Percentiles rank a stretch among this genome's conserved stretches.
Evolutionary conservation across 2,113 vertebrate genomes (phyloP).

Genomic region (Neopipo cinnamomea): DNA sequence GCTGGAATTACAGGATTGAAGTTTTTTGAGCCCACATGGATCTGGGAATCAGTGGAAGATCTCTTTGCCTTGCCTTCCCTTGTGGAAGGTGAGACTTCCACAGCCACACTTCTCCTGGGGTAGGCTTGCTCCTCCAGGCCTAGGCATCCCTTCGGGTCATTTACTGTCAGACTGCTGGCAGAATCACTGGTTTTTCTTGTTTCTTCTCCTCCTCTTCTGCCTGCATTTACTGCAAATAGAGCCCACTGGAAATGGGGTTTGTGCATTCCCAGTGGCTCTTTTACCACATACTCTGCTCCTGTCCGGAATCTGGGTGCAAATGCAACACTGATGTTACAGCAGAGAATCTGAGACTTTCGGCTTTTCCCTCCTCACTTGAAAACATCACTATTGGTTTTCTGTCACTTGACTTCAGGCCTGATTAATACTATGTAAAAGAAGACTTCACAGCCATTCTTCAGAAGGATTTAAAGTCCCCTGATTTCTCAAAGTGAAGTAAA

Average conservation of each 20-base stretch:
- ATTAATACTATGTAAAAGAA: constrained; percentile 59
- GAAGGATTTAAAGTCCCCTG: constrained; percentile 43
- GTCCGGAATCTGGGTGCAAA: background rate
- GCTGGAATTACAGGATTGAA: background rate
- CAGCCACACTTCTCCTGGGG: background rate
- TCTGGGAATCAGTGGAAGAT: background rate
- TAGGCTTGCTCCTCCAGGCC: background rate
- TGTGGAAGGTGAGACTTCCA: background rate
- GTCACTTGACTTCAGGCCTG: constrained; percentile 35
- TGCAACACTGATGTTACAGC: background rate
- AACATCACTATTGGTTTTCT: constrained; percentile 38
- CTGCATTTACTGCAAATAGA: background rate
- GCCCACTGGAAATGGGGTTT: background rate
- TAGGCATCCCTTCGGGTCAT: background rate
- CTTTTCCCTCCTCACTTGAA: background rate
- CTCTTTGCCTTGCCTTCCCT: background rate
- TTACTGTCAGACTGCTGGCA: background rate
- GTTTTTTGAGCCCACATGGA: background rate
- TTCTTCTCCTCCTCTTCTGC: background rate
- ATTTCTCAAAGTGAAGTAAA: constrained; percentile 50
- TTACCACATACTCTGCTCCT: background rate
- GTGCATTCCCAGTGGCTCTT: background rate
- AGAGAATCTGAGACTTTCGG: background rate
- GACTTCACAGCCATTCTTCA: constrained; percentile 49
- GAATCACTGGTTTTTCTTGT: background rate